A percentile compares a stretch with the other conserved stretches of the same genome.
Evolutionary conservation across 2,113 vertebrate genomes (phyloP).

Genomic region (human (Homo sapiens)): GRCh38 chr4:35914001-35914500

Average conservation of each 20-base stretch:
- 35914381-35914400: not conserved
- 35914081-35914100: not conserved
- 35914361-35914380: not conserved
- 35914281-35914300: not conserved
- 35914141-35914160: not conserved
- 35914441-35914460: not conserved
- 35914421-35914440: not conserved
- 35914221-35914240: not conserved
- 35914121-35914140: slow-evolving; percentile 44
- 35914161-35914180: slow-evolving; percentile 41
- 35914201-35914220: slow-evolving; percentile 46
- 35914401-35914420: not conserved
- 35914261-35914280: slow-evolving; percentile 35
- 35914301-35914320: slow-evolving; percentile 17
- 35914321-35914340: not conserved
- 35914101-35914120: not conserved
- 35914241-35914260: slow-evolving; percentile 53
- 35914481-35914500: not conserved
- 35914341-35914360: not conserved
- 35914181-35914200: not conserved
- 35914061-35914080: slow-evolving; percentile 51
- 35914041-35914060: slow-evolving; percentile 40
- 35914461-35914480: not conserved
- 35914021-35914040: slow-evolving; percentile 56
- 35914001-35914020: slow-evolving; percentile 61